Conservation (phyloP, 2,797 vertebrate species). For the Acomys russatus region DNA sequence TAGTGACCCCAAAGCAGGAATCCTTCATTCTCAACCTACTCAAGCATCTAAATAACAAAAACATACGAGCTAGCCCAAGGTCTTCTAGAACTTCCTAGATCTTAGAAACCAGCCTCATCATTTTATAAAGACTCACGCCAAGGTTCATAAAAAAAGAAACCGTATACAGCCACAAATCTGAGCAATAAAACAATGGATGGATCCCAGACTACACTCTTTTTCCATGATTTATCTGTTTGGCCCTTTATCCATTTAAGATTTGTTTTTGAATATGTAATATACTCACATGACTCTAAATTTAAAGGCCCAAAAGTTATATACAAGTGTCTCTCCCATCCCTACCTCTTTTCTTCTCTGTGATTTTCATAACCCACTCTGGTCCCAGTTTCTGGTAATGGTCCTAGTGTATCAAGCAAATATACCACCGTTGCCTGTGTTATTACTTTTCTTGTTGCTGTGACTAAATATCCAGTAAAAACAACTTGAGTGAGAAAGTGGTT, state of each 20-base stretch:
- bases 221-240: not conserved
- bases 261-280: not conserved
- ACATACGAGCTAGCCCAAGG: not conserved
- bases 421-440: not conserved
- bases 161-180: not conserved
- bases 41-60: not conserved
- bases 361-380: not conserved
- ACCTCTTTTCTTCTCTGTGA: not conserved
- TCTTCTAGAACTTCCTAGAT: not conserved
- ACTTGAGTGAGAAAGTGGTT: not conserved
- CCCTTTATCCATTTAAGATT: slow-evolving; percentile 46
- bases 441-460: not conserved
- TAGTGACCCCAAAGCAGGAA: not conserved
- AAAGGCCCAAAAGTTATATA: not conserved
- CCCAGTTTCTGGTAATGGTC: not conserved
- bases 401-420: not conserved
- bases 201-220: not conserved
- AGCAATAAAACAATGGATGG: not conserved
- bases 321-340: not conserved
- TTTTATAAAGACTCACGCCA: not conserved
- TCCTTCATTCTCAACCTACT: not conserved
- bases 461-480: not conserved
- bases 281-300: slow-evolving; percentile 15
- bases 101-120: not conserved
- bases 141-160: not conserved